Evolutionary conservation across 2,888 invertebrate species (phyloP).

Genomic region (Heliconius aoede): DNA sequence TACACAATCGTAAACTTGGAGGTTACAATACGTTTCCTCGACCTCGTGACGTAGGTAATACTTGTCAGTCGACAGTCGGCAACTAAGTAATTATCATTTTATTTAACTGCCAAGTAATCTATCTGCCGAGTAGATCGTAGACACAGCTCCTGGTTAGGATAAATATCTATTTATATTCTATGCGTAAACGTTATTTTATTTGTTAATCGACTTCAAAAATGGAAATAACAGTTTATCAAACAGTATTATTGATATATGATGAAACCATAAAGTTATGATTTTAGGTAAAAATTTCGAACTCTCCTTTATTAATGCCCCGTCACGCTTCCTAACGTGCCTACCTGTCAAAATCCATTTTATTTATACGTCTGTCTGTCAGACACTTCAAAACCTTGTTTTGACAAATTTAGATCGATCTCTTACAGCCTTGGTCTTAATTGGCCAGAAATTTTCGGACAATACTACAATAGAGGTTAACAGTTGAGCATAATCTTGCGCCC

Average conservation of each 20-base stretch:
- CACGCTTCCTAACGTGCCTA: no score
- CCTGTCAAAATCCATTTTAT: no score
- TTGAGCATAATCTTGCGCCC: conserved; percentile 11
- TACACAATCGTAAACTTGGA: conserved; percentile 9
- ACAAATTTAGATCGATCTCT: neutral
- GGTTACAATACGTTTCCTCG: conserved; percentile 17
- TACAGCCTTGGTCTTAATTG: conserved; percentile 1
- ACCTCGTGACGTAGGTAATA: conserved; percentile 15
- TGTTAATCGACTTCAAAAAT: neutral
- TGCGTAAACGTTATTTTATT: neutral
- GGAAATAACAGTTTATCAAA: no score
- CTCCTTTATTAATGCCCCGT: no score
- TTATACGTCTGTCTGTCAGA: no score
- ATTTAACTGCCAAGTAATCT: neutral
- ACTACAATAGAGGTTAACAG: conserved; percentile 16
- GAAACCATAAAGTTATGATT: no score
- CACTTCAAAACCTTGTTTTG: neutral
- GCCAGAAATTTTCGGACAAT: conserved; percentile 14
- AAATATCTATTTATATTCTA: neutral
- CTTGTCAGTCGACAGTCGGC: neutral
- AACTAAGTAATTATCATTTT: neutral
- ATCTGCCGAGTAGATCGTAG: neutral
- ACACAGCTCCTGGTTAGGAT: neutral
- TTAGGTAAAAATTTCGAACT: no score
- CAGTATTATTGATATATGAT: no score